A percentile compares a stretch with the other conserved stretches of the same genome.
Conservation (phyloP, 2,113 vertebrate species). For the Vidua macroura region DNA sequence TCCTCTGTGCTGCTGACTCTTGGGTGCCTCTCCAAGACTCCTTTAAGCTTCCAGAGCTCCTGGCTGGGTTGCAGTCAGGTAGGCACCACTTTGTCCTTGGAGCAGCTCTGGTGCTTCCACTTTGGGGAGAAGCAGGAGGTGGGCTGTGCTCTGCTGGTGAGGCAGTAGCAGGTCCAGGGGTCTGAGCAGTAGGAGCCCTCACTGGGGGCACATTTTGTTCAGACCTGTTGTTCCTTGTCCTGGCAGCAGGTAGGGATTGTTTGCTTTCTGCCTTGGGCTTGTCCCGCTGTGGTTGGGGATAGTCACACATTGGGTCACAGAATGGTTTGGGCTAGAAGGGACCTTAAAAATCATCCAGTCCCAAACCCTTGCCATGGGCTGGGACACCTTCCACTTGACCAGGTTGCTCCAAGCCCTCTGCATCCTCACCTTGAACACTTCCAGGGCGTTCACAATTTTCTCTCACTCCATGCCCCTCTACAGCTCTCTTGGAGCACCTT, state of each 20-base stretch:
- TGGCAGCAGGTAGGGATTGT: background rate
- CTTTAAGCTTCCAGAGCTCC: background rate
- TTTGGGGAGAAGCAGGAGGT: background rate
- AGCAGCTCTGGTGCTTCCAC: background rate
- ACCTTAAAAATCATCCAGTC: background rate
- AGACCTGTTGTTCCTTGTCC: background rate
- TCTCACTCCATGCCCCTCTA: background rate
- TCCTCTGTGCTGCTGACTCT: background rate
- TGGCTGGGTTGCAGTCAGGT: background rate
- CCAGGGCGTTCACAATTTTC: background rate
- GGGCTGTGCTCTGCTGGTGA: background rate
- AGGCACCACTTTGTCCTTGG: background rate
- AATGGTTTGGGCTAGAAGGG: background rate
- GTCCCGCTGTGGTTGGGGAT: rapidly evolving
- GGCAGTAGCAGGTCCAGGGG: background rate
- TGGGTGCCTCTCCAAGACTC: background rate
- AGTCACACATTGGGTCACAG: background rate
- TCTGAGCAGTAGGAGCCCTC: background rate
- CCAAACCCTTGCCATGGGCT: background rate
- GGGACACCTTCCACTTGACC: background rate
- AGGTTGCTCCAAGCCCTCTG: background rate
- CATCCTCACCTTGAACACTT: background rate
- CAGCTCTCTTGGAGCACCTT: background rate
- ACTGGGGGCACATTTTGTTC: background rate
- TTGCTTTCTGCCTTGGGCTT: background rate